These are phyloP conservation scores for Orius insidiosus DNA, from an alignment of 1,140 invertebrate species.

Conservation along the genomic window DNA sequence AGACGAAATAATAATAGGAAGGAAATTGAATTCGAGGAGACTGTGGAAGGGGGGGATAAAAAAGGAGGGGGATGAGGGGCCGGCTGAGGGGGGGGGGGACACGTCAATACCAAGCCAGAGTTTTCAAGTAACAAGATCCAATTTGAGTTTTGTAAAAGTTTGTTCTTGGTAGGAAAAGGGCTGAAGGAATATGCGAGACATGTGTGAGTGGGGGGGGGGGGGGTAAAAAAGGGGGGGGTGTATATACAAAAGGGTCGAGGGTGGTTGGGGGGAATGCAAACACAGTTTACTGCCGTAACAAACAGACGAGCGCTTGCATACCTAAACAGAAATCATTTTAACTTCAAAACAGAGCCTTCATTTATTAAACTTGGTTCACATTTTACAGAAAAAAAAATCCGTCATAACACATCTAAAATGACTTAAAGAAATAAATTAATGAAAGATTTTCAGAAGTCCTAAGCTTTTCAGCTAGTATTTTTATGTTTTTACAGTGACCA, in stretches of 20 bases:
- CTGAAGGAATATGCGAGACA: conserved; percentile 7
- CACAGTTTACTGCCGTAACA: conserved; percentile 10
- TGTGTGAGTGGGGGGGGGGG: conserved; percentile 2
- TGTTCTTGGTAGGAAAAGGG: conserved; percentile 12
- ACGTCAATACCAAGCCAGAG: conserved; percentile 18
- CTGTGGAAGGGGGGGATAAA: not conserved
- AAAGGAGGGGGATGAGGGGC: conserved; percentile 6
- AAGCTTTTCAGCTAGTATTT: not conserved
- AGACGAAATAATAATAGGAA: conserved; percentile 10
- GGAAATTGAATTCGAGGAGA: conserved; percentile 14
- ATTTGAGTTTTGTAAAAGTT: conserved; percentile 19
- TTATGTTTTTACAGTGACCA: no score
- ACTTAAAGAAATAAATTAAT: no score
- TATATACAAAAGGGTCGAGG: conserved; percentile 3
- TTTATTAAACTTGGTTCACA: not conserved
- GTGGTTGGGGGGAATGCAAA: conserved; percentile 9
- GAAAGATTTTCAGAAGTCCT: no score
- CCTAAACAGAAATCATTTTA: conserved; percentile 8
- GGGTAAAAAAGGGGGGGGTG: not conserved
- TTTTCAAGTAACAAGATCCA: conserved; percentile 17
- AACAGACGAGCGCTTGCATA: conserved; percentile 6
- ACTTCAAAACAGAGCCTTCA: not conserved
- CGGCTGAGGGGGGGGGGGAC: conserved; percentile 7
- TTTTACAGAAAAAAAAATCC: not conserved
- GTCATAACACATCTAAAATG: no score